phyloP scores from a whole-genome alignment of 2,797 vertebrate species.

The Telmatherina bonti region DNA sequence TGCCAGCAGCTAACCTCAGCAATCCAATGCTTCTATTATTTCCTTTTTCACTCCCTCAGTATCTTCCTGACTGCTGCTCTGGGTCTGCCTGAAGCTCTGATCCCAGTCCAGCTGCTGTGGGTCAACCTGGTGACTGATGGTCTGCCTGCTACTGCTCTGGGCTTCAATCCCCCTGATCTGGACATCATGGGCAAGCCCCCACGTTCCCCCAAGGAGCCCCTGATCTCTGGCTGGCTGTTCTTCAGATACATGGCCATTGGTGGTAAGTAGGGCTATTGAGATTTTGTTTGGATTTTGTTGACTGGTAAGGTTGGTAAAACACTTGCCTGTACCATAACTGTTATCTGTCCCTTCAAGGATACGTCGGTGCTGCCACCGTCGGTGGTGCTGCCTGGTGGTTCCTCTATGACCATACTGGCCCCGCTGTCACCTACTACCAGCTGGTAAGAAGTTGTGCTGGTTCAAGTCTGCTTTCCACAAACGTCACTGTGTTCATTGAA shows the following conservation, averaged over 20 bases:
- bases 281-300: neutral
- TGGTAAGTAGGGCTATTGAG: conserved; percentile 75
- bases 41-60: conserved; percentile 53
- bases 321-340: neutral
- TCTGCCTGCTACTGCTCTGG: conserved; percentile 93
- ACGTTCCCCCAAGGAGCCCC: conserved; percentile 91
- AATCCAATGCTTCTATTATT: neutral
- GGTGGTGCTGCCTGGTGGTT: conserved; percentile 97
- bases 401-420: conserved; percentile 90
- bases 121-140: conserved; percentile 96
- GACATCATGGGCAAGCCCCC: conserved; percentile 96
- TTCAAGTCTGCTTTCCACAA: neutral
- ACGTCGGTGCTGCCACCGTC: conserved; percentile 96
- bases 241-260: conserved; percentile 97
- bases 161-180: conserved; percentile 95
- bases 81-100: conserved; percentile 93
- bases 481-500: neutral
- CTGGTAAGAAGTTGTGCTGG: conserved; percentile 82
- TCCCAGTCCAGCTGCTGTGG: conserved; percentile 95
- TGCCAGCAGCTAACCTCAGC: neutral
- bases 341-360: conserved; percentile 80
- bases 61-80: conserved; percentile 95
- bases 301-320: conserved; percentile 11
- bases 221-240: conserved; percentile 96
- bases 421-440: conserved; percentile 89